Percentiles rank a stretch among this genome's conserved stretches.
phyloP scores from a whole-genome alignment of 92 coral and sea anemone species.

The Siderastrea siderea region DNA sequence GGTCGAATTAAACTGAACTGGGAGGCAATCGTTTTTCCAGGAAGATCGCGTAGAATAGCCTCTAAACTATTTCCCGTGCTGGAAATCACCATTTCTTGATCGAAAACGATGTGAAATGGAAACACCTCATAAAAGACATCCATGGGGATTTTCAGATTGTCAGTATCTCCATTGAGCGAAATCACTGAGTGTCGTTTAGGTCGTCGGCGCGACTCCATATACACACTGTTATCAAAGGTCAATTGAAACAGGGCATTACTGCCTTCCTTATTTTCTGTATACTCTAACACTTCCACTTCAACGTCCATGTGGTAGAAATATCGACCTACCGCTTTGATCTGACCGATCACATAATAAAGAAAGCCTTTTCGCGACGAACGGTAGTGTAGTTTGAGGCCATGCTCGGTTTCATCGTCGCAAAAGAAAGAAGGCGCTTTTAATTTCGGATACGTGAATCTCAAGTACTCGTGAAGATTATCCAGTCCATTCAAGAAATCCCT shows the following conservation, averaged over 20 bases:
- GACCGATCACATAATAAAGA: slow-evolving; percentile 81
- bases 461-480: slow-evolving; percentile 87
- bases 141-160: slow-evolving; percentile 80
- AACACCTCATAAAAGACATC: slow-evolving; percentile 90
- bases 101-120: slow-evolving; percentile 91
- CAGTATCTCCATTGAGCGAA: slow-evolving; percentile 79
- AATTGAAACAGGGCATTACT: slow-evolving; percentile 76
- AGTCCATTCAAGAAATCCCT: slow-evolving; percentile 89
- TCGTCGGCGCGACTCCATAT: slow-evolving; percentile 73
- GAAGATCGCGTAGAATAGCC: slow-evolving; percentile 64
- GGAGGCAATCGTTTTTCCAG: slow-evolving; percentile 73
- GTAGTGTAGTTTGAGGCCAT: slow-evolving; percentile 83
- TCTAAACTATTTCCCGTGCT: slow-evolving; percentile 83
- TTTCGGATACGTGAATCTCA: slow-evolving; percentile 88
- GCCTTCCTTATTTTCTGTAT: slow-evolving; percentile 77
- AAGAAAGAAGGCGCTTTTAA: slow-evolving; percentile 88
- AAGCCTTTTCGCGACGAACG: slow-evolving; percentile 90
- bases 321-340: slow-evolving; percentile 88
- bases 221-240: slow-evolving; percentile 83
- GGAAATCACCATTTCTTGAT: slow-evolving; percentile 78
- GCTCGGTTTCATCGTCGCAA: slow-evolving; percentile 87
- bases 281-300: slow-evolving; percentile 76
- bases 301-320: slow-evolving; percentile 80
- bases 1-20: slow-evolving; percentile 82
- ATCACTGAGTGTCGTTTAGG: slow-evolving; percentile 89